Conservation (phyloP, 1,140 invertebrate genomes). For the Drosophila nebulosa region DNA sequence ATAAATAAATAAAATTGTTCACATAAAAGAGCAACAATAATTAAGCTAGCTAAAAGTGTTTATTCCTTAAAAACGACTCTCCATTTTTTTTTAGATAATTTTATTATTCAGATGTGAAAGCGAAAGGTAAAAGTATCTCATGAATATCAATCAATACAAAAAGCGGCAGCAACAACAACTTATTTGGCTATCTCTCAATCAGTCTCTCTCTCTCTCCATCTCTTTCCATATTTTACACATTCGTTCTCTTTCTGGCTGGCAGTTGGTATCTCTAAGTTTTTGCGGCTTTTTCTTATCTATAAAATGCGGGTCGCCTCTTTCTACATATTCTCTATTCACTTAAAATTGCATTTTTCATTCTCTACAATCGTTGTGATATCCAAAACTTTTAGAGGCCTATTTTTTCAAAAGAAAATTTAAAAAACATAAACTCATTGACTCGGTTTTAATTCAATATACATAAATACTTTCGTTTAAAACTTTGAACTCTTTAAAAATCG, state of each 20-base stretch:
- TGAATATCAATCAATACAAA: neutral
- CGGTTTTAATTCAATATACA: no score
- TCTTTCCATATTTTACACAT: neutral
- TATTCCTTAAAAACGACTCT: neutral
- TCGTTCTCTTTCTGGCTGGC: neutral
- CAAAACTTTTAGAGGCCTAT: no score
- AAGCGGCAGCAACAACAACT: neutral
- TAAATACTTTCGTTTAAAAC: no score
- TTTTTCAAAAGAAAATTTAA: no score
- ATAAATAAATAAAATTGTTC: slow-evolving; percentile 2
- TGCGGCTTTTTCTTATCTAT: neutral
- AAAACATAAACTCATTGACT: no score
- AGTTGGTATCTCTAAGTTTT: neutral
- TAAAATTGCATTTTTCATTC: neutral
- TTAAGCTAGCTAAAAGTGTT: neutral
- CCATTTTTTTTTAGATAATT: neutral
- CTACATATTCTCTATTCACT: neutral
- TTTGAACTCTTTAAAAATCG: no score
- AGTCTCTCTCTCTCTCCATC: neutral
- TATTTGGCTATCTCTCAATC: neutral
- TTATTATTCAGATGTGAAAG: neutral
- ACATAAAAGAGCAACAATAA: neutral
- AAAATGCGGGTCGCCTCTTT: neutral
- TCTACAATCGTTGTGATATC: no score
- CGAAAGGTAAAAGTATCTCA: slow-evolving; percentile 1